Evolutionary conservation across 2,888 invertebrate species (phyloP).

Genomic region (Helobdella robusta): DNA sequence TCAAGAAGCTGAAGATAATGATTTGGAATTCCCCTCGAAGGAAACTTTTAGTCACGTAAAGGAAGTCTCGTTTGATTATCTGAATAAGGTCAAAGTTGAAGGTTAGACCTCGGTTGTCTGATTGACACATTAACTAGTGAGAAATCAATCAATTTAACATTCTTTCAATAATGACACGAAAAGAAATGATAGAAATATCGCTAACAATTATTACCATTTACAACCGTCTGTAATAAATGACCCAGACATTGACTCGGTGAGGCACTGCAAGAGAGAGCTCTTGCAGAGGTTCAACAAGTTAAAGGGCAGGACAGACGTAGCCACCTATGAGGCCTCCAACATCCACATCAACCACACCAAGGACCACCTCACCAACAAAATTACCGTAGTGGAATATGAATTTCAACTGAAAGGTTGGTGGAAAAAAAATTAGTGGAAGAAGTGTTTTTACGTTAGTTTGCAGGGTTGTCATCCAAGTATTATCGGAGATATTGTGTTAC

Average conservation of each 20-base stretch:
- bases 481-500: background rate
- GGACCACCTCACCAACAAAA: slow-evolving; percentile 17
- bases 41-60: too few relatives aligned
- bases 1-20: too few relatives aligned
- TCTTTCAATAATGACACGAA: too few relatives aligned
- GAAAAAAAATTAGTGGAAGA: background rate
- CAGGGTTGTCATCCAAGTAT: too few relatives aligned
- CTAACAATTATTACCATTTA: too few relatives aligned
- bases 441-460: background rate
- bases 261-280: slow-evolving; percentile 11
- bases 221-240: background rate
- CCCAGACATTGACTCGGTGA: background rate
- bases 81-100: too few relatives aligned
- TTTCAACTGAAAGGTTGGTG: slow-evolving; percentile 10
- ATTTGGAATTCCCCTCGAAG: too few relatives aligned
- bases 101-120: too few relatives aligned
- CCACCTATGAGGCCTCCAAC: slow-evolving; percentile 8
- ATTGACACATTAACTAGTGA: too few relatives aligned
- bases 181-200: too few relatives aligned
- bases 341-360: slow-evolving; percentile 19
- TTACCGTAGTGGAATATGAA: slow-evolving; percentile 21
- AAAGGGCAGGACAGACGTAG: slow-evolving; percentile 12
- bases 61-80: too few relatives aligned
- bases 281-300: background rate
- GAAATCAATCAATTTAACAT: too few relatives aligned